Base-by-base conservation (phyloP, 2,113 vertebrate genomes). In the Meles meles region DNA sequence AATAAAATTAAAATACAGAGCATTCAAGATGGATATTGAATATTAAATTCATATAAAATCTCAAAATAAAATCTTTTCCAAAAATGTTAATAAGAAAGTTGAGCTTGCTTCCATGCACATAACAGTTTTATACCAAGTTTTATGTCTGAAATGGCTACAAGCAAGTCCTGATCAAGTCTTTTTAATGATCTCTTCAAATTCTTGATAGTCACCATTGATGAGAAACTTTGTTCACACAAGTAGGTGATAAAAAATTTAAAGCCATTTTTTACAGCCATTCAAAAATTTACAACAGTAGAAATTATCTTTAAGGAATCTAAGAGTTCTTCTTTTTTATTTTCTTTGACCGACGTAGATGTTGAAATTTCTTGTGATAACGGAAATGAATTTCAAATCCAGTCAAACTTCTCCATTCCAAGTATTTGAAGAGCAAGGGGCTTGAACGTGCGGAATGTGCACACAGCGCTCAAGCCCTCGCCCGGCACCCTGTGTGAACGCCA, bases 201-300 rank as follows among this genome's bases (percentile, higher is more conserved):
- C 86, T 96, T 94, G 89, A 94, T 97, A 89, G 93, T 94, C 92
- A 93, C 72, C 83, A 83, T 59, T 97, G 97, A 97, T 87, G 97
- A 96, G 92, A 96, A 97, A 98, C 86, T 97, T 95, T 93, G 89
- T 90, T 95, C 69, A 4, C n/a, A 93, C 82, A 93, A 96, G 86
- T 86, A 97, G 97, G 97, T 96, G 82, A 97, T 98, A 98, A 98
- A 97, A 97, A 93, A 67, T 96, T 97, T 95, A 92, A 96, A 97
- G 74, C 95, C 67, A 59, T 90, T 94, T 97, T 97, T 98, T 98
- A 98, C 6, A 93, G 81, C 92, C 96, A 84, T 97, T 98, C 93
- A 94, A 96, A 97, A 97, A 97, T 97, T 98, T 98, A 97, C 92
- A 92, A 39, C 83, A 79, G 89, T 85, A 52, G 87, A 97, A 97